These are phyloP conservation scores for Xylota sylvarum DNA, from an alignment of 2,888 invertebrate species.

Conservation along the genomic window DNA sequence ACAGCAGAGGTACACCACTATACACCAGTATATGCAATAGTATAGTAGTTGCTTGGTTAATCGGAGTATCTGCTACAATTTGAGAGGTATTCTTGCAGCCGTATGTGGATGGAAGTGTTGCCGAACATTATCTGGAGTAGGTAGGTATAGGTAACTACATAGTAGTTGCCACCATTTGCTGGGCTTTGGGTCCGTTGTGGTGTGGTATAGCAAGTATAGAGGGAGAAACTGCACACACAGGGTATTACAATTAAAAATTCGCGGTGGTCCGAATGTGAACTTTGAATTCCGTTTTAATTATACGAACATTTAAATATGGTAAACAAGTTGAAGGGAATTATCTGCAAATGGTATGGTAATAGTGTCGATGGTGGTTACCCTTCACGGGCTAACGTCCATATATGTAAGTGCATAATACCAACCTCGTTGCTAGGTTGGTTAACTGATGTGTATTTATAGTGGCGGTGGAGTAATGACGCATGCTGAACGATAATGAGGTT, in stretches of 20 bases:
- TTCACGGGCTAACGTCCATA: slow-evolving; percentile 14
- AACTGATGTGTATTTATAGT: not conserved
- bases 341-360: slow-evolving; percentile 65
- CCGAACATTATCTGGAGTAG: slow-evolving; percentile 14
- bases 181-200: not conserved
- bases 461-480: slow-evolving; percentile 55
- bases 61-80: not conserved
- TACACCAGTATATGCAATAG: not conserved
- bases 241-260: slow-evolving; percentile 64
- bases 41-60: not conserved
- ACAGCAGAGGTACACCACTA: slow-evolving; percentile 7
- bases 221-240: not conserved
- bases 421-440: slow-evolving; percentile 1
- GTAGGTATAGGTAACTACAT: too few relatives aligned
- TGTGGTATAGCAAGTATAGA: not conserved
- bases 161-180: slow-evolving; percentile 30
- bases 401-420: slow-evolving; percentile 22
- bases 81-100: not conserved
- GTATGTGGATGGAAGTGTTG: slow-evolving; percentile 4
- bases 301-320: slow-evolving; percentile 69
- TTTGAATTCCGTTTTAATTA: slow-evolving; percentile 75
- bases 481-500: slow-evolving; percentile 57
- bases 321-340: slow-evolving; percentile 70
- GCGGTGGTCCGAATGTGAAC: slow-evolving; percentile 71
- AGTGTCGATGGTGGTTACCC: slow-evolving; percentile 55